These are phyloP conservation scores for Dryocosmus kuriphilus DNA, from an alignment of 2,888 invertebrate genomes.

Conservation along the genomic window DNA sequence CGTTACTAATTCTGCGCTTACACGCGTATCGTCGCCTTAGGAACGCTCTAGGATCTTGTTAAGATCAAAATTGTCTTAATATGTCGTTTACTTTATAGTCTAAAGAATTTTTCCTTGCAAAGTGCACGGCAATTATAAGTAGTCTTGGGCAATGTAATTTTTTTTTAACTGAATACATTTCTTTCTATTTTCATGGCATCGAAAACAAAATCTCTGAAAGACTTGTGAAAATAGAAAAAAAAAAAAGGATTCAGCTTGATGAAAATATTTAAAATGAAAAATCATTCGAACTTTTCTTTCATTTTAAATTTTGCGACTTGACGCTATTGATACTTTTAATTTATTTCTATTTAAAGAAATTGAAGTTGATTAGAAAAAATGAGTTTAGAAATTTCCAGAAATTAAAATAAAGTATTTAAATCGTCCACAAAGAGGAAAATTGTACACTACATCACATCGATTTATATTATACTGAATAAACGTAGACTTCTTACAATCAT, in stretches of 20 bases:
- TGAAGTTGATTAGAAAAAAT: too few species aligned
- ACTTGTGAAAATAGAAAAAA: neutral
- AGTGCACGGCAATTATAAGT: constrained; percentile 14
- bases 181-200: neutral
- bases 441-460: too few species aligned
- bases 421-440: too few species aligned
- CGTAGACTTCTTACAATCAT: too few species aligned
- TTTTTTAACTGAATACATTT: neutral
- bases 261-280: neutral
- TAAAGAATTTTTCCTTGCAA: constrained; percentile 23
- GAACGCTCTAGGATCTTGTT: constrained; percentile 39
- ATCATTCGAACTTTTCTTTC: too few species aligned
- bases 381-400: too few species aligned
- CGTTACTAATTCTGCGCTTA: constrained; percentile 31
- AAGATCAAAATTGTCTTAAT: constrained; percentile 38
- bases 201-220: neutral
- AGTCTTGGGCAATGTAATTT: neutral
- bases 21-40: constrained; percentile 40
- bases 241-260: neutral
- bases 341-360: too few species aligned
- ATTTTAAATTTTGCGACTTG: too few species aligned
- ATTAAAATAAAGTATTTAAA: too few species aligned
- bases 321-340: too few species aligned
- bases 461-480: too few species aligned
- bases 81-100: constrained; percentile 21